Base-by-base conservation (phyloP, 92 coral and sea anemone genomes). In the Bergia sp. region DNA sequence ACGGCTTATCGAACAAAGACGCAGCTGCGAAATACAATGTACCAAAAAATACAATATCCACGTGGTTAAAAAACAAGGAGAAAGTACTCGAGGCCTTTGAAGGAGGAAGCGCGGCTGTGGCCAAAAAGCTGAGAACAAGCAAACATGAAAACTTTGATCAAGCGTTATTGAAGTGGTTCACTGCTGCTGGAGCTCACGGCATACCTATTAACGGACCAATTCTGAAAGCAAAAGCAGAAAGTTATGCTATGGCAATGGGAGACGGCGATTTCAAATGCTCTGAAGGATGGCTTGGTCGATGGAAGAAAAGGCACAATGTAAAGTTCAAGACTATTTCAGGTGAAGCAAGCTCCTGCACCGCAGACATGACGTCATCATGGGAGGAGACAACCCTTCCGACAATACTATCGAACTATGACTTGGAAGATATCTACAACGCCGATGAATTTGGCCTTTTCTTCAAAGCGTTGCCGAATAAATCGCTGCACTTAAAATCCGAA, bases 291-390 rank as follows among this genome's bases (percentile, higher is more conserved):
- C 55, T 85, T 85, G 81, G 45, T n/a, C 66, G 87, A 81, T 89
- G 91, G 75, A 89, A 89, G 79, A 89, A 49, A 41, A 79, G 88
- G 88, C 91, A 84, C 41, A 53, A 61, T 18, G 43, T 87, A 45
- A 87, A 37, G 74, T 87, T 87, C 73, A 87, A 87, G 74, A 87
- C 76, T 16, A 53, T 87, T 49, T 55, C 45, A 29, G 85, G 85
- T 36, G 89, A 86, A 86, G 89, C 82, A 47, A 76, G 71, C 21
- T 86, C 82, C 57, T 89, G 91, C 78, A 82, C 91, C 53, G 41
- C 89, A 41, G 41, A 89, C 45, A 89, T 83, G 89, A 89, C 89
- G 57, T 37, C 86, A n/a, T 87, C 89, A 40, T 86, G 89, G 89
- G 89, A 86, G 18, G 86, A 86, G 66, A 75, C 85, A 37, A 86